These are phyloP conservation scores for Phoeniculus purpureus DNA, from an alignment of 2,797 vertebrate species.

Conservation along the genomic window DNA sequence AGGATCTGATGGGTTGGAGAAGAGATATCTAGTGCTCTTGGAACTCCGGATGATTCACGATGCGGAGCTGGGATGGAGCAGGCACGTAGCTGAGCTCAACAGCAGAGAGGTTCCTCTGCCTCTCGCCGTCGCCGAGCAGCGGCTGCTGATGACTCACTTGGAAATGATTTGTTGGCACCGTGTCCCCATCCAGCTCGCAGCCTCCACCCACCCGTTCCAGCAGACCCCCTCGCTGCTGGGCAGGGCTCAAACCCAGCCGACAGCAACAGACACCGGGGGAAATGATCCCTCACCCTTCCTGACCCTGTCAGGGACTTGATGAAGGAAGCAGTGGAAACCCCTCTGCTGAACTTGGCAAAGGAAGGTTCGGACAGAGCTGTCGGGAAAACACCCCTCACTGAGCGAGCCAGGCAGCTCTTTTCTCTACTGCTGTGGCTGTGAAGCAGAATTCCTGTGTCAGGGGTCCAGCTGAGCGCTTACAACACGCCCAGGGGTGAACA, in stretches of 20 bases:
- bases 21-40: background rate
- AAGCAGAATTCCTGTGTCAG: conserved; percentile 38
- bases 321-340: background rate
- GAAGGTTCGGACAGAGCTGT: background rate
- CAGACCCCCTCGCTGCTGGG: background rate
- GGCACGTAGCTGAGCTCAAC: background rate
- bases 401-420: background rate
- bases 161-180: conserved; percentile 12
- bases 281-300: background rate
- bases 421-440: conserved; percentile 19
- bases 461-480: background rate
- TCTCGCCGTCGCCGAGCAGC: background rate
- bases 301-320: background rate
- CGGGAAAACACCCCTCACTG: conserved; percentile 46
- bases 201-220: background rate
- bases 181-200: background rate
- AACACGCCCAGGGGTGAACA: conserved; percentile 1
- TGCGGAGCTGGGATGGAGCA: background rate
- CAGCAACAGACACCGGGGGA: too few relatives aligned
- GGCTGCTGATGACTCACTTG: conserved; percentile 27
- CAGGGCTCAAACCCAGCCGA: conserved; percentile 9
- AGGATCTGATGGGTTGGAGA: background rate
- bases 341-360: background rate
- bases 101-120: background rate
- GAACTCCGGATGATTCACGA: background rate